phyloP scores from a whole-genome alignment of 2,888 invertebrate species.

The Drosophila suboccidentalis region DNA sequence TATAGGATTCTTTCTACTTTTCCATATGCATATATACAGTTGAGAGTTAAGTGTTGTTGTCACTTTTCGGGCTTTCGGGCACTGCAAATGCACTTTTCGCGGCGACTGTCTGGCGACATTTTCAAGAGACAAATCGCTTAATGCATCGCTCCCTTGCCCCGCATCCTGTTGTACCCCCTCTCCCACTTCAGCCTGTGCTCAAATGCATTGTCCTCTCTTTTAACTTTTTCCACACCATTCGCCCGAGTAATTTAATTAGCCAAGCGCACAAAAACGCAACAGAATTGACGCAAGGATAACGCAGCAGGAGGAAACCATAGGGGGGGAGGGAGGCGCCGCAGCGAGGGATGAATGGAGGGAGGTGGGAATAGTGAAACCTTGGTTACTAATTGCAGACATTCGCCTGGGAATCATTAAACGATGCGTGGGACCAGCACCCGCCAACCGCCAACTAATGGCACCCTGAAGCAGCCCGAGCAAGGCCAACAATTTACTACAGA shows the following conservation, averaged over 20 bases:
- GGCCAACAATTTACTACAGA: constrained; percentile 41
- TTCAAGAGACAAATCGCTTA: constrained; percentile 59
- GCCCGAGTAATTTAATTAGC: constrained; percentile 68
- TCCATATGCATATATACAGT: constrained; percentile 1
- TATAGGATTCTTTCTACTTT: not conserved
- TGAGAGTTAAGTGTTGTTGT: constrained; percentile 30
- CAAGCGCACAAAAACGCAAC: constrained; percentile 47
- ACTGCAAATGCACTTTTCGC: constrained; percentile 62
- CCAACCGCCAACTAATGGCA: constrained; percentile 24
- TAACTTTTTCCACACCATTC: constrained; percentile 53
- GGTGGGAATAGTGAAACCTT: constrained; percentile 59
- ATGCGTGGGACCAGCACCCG: constrained; percentile 57
- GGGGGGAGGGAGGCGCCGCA: not conserved
- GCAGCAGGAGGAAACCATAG: constrained; percentile 13
- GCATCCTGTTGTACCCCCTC: constrained; percentile 3
- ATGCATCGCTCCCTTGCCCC: constrained; percentile 41
- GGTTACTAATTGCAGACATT: constrained; percentile 57
- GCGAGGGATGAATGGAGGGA: constrained; percentile 19
- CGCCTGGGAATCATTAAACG: constrained; percentile 41
- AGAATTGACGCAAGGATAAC: constrained; percentile 66
- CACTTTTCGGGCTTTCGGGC: constrained; percentile 43
- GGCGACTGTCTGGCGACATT: constrained; percentile 65
- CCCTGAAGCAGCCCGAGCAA: constrained; percentile 32
- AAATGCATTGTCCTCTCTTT: constrained; percentile 32
- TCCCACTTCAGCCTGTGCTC: not conserved